These are phyloP conservation scores for Sylvietta virens DNA, from an alignment of 2,113 vertebrate genomes.

Conservation along the genomic window DNA sequence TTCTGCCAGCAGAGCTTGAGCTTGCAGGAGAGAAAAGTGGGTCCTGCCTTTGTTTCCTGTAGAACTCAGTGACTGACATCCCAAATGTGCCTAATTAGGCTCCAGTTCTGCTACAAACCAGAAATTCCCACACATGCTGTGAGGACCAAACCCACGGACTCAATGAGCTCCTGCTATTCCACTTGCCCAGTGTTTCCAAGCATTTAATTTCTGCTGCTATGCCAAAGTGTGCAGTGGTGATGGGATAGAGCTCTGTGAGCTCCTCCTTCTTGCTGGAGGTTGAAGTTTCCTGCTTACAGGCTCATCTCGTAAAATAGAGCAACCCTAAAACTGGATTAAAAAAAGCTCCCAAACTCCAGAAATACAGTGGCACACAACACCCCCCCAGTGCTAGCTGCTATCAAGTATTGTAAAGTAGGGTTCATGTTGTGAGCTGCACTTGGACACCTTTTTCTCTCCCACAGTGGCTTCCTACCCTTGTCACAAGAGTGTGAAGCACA, in stretches of 20 bases:
- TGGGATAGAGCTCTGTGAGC: neutral
- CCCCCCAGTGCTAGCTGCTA: neutral
- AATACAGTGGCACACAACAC: neutral
- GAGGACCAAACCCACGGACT: neutral
- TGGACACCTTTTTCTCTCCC: neutral
- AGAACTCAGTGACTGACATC: neutral
- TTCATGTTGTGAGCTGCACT: neutral
- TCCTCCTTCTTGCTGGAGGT: neutral
- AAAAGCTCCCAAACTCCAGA: neutral
- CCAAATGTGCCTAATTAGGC: neutral
- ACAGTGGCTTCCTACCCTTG: neutral
- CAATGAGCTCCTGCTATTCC: neutral
- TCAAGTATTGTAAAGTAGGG: neutral
- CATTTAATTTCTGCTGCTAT: neutral
- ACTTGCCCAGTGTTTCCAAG: neutral
- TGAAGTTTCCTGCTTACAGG: neutral
- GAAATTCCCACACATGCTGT: neutral
- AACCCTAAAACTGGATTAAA: neutral
- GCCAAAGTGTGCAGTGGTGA: accelerated
- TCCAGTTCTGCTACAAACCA: neutral
- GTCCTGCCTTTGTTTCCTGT: neutral
- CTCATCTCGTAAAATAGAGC: neutral
- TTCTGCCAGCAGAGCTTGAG: neutral
- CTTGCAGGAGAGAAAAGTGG: neutral
- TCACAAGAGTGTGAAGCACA: neutral